Base-by-base conservation (phyloP, 2,888 invertebrate genomes). In the Sepioteuthis lessoniana region DNA sequence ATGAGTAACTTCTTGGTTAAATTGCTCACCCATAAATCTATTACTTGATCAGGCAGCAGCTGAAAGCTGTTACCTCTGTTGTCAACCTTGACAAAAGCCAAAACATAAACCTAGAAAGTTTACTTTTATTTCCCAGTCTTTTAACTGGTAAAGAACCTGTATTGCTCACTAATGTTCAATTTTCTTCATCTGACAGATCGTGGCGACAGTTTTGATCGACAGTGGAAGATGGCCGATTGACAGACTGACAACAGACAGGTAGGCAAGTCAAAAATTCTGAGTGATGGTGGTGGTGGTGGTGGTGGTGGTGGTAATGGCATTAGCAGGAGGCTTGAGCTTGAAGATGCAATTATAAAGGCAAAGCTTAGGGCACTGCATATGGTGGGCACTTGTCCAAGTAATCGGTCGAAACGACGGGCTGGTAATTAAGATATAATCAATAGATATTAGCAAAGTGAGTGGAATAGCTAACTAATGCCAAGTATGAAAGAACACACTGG, bases 391-490 rank as follows among this genome's bases (percentile, higher is more conserved):
- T 16, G 76, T 76, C n/a, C 76, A 76, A 76, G 16, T 76, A 76
- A 76, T n/a, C n/a, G 76, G n/a, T 76, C n/a, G 76, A 35, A 76
- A 76, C n/a, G 76, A n/a, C 76, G n/a, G n/a, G 76, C 76, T 31
- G 76, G 76, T 76, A 76, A 76, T 76, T n/a, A 76, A 76, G 76
- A 76, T n/a, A n/a, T n/a, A 76, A 76, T 76, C 76, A 35, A 76
- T 76, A 76, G 76, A 76, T 76, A n/a, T n/a, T 76, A 76, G 76
- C n/a, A 76, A n/a, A 76, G n/a, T n/a, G 8, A 76, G 76, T n/a
- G 76, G 76, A 76, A 76, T n/a, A 76, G 76, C 7, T 76, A 76
- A 76, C 76, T 76, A 35, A 76, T n/a, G 76, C n/a, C n/a, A 76
- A 76, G 76, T 76, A 76, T 76, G n/a, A 76, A 76, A 76, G 76